These are phyloP conservation scores for Aricia agestis DNA, from an alignment of 1,140 invertebrate genomes.

Conservation along the genomic window DNA sequence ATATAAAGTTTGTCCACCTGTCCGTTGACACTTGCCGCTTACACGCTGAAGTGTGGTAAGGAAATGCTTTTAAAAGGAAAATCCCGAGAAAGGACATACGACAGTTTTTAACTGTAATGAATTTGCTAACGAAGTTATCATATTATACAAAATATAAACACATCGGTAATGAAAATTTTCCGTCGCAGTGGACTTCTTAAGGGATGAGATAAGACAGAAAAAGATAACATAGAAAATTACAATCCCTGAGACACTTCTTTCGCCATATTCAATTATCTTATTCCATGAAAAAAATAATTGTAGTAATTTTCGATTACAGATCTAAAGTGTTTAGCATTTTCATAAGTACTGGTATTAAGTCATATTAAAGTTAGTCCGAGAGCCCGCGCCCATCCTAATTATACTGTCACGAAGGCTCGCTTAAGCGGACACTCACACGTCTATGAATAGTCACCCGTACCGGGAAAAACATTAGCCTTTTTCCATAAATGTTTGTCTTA, in stretches of 20 bases:
- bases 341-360: not conserved
- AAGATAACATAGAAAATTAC: too few species aligned
- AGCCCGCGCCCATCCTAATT: not conserved
- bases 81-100: too few species aligned
- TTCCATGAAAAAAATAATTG: not conserved
- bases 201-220: too few species aligned
- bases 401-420: not conserved
- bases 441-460: not conserved
- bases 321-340: not conserved
- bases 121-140: too few species aligned
- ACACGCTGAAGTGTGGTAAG: too few species aligned
- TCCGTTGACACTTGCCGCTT: too few species aligned
- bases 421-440: not conserved
- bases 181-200: too few species aligned
- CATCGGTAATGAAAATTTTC: too few species aligned
- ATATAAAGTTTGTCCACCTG: too few species aligned
- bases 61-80: too few species aligned
- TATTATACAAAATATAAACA: too few species aligned
- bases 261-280: not conserved
- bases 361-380: not conserved
- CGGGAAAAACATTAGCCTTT: not conserved
- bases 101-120: too few species aligned
- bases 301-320: not conserved
- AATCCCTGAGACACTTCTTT: not conserved
- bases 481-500: constrained; percentile 1